Conservation (phyloP, 1,140 invertebrate species). For the Bombus polaris region DNA sequence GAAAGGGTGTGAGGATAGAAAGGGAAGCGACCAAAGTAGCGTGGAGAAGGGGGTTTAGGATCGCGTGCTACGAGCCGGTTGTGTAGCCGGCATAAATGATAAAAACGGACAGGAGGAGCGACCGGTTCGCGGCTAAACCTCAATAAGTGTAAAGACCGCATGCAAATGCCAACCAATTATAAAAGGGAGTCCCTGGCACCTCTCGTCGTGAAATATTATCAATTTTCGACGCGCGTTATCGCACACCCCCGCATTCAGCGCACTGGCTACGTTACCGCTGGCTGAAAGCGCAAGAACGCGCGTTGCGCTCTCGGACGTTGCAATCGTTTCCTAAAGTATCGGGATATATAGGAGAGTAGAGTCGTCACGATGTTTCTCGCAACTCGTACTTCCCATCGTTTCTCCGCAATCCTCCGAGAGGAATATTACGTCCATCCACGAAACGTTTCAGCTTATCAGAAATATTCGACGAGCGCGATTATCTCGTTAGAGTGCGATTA, state of each 20-base stretch:
- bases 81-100: slow-evolving; percentile 75
- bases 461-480: not conserved
- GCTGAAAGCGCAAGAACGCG: not conserved
- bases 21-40: slow-evolving; percentile 2
- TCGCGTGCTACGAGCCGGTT: slow-evolving; percentile 76
- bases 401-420: not conserved
- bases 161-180: slow-evolving; percentile 77
- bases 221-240: slow-evolving; percentile 67
- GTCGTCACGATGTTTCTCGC: not conserved
- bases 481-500: not conserved
- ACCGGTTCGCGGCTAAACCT: slow-evolving; percentile 74
- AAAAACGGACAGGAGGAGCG: slow-evolving; percentile 76
- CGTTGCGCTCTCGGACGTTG: no score
- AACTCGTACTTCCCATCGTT: not conserved
- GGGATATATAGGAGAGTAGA: not conserved
- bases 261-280: slow-evolving; percentile 18
- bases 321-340: not conserved
- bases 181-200: slow-evolving; percentile 51
- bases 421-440: not conserved
- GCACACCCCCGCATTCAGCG: slow-evolving; percentile 35
- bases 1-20: slow-evolving; percentile 35
- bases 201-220: slow-evolving; percentile 73
- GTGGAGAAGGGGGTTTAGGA: slow-evolving; percentile 44
- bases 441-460: not conserved
- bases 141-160: slow-evolving; percentile 75